Conservation (phyloP, 2,888 invertebrate genomes). For the Dorcus parallelipipedus region DNA sequence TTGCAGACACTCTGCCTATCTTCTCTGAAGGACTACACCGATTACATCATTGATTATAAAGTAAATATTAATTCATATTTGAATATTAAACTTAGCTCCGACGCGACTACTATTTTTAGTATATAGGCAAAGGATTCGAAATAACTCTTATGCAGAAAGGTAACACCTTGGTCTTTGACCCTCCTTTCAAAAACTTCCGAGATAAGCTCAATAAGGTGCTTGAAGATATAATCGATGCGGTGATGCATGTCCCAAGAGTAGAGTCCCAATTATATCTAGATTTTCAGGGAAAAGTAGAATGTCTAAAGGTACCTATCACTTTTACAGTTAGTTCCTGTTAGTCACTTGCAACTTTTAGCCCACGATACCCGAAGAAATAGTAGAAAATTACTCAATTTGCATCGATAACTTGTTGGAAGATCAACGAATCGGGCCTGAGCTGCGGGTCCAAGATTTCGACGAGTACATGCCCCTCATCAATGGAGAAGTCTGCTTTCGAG, state of each 20-base stretch:
- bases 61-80: constrained; percentile 1
- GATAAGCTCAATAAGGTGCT: constrained; percentile 67
- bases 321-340: no score
- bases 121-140: constrained; percentile 66
- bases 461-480: constrained; percentile 73
- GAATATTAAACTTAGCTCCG: neutral
- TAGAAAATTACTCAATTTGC: constrained; percentile 59
- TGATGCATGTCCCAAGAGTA: constrained; percentile 69
- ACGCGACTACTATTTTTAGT: constrained; percentile 48
- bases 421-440: constrained; percentile 70
- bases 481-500: constrained; percentile 52
- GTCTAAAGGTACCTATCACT: constrained; percentile 35
- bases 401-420: constrained; percentile 65
- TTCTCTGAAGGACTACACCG: constrained; percentile 74
- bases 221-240: constrained; percentile 71
- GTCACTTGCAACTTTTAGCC: constrained; percentile 55
- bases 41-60: constrained; percentile 64
- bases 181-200: constrained; percentile 71
- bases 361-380: constrained; percentile 66
- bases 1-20: constrained; percentile 76
- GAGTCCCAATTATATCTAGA: constrained; percentile 77
- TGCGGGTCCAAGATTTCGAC: constrained; percentile 75
- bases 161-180: constrained; percentile 67
- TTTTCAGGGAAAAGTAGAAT: constrained; percentile 43
- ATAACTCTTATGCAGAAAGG: constrained; percentile 59